phyloP scores from a whole-genome alignment of 2,113 vertebrate genomes.

The Holacanthus passer region DNA sequence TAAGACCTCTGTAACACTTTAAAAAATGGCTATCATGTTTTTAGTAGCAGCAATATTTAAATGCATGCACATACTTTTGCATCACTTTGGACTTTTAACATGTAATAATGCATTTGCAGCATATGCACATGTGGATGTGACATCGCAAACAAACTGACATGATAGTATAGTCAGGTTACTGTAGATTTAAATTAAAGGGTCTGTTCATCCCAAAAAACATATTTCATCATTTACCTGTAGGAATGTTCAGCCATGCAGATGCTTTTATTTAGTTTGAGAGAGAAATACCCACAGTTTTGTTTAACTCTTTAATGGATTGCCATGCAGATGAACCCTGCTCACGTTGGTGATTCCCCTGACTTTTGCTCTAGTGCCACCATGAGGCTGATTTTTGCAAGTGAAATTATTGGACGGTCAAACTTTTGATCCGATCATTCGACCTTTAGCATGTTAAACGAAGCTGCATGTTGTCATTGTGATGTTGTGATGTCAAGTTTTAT shows the following conservation, averaged over 20 bases:
- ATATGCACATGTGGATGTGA: constrained; percentile 1
- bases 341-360: not conserved
- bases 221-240: not conserved
- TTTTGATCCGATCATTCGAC: too few relatives aligned
- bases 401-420: too few relatives aligned
- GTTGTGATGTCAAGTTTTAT: too few relatives aligned
- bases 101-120: not conserved
- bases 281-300: too few relatives aligned
- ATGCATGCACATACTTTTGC: not conserved
- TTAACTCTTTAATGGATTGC: too few relatives aligned
- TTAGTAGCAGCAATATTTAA: not conserved
- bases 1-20: not conserved
- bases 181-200: not conserved
- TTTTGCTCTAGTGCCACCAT: not conserved
- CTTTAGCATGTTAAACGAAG: too few relatives aligned
- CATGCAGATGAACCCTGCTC: not conserved
- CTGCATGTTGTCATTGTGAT: too few relatives aligned
- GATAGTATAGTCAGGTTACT: not conserved
- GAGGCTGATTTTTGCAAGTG: too few relatives aligned
- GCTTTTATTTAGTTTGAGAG: not conserved
- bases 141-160: not conserved
- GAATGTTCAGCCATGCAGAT: not conserved
- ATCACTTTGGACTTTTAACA: not conserved
- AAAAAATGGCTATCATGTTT: not conserved
- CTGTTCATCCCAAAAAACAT: not conserved